Evolutionary conservation across 2,113 vertebrate genomes (phyloP).

Genomic region (Poecile atricapillus): DNA sequence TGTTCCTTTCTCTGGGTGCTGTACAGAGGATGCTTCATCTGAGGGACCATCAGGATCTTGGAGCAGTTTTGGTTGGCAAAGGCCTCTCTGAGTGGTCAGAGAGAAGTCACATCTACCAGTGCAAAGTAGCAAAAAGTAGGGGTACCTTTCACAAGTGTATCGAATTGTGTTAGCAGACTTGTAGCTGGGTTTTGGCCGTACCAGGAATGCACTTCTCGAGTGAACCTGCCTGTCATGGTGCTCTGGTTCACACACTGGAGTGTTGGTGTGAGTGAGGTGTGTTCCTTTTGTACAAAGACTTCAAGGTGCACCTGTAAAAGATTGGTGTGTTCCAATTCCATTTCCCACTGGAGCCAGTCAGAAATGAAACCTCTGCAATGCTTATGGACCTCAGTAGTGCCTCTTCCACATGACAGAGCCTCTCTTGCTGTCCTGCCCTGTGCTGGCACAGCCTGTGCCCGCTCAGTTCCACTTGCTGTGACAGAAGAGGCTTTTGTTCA

Average conservation of each 20-base stretch:
- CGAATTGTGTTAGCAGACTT: background rate
- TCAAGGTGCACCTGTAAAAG: background rate
- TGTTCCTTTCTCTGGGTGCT: background rate
- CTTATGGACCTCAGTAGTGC: background rate
- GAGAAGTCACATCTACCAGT: background rate
- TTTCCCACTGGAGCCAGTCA: background rate
- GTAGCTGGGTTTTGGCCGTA: too few species aligned
- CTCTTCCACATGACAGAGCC: background rate
- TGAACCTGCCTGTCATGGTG: rapidly evolving
- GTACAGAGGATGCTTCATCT: background rate
- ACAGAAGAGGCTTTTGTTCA: background rate
- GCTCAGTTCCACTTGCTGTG: background rate
- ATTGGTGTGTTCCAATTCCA: background rate
- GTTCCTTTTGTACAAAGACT: background rate
- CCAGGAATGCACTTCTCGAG: rapidly evolving
- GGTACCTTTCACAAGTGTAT: background rate
- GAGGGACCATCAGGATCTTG: background rate
- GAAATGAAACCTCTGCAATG: background rate
- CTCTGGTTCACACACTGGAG: background rate
- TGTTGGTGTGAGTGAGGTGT: rapidly evolving
- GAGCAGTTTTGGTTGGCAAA: background rate
- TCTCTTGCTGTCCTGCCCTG: background rate
- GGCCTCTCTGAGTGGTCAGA: background rate
- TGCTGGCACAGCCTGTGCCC: background rate
- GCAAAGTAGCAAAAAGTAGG: background rate